phyloP scores from a whole-genome alignment of 2,888 invertebrate species.

The Rhingia campestris region DNA sequence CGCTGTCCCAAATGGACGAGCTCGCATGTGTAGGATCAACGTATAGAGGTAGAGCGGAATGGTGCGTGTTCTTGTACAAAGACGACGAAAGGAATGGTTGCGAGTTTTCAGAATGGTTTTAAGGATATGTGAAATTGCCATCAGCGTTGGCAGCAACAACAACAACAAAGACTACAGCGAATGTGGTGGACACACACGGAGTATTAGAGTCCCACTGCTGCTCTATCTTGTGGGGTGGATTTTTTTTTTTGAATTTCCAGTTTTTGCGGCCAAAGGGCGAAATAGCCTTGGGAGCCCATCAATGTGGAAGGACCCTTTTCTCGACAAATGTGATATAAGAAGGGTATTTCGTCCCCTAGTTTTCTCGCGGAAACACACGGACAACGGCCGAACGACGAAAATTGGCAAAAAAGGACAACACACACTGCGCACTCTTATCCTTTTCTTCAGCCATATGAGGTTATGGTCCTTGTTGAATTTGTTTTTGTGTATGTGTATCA shows the following conservation, averaged over 20 bases:
- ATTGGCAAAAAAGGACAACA: slow-evolving; percentile 49
- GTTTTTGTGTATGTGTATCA: slow-evolving; percentile 25
- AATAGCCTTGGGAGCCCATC: slow-evolving; percentile 57
- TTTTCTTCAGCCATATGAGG: slow-evolving; percentile 44
- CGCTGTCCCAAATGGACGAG: slow-evolving; percentile 57
- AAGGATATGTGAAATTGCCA: slow-evolving; percentile 70
- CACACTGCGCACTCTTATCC: slow-evolving; percentile 40
- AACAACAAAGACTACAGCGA: slow-evolving; percentile 17
- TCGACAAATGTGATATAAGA: slow-evolving; percentile 53
- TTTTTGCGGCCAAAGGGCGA: slow-evolving; percentile 51
- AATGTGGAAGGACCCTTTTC: slow-evolving; percentile 64
- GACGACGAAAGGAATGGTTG: slow-evolving; percentile 54
- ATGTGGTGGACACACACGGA: slow-evolving; percentile 56
- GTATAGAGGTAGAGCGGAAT: slow-evolving; percentile 21
- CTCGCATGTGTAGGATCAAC: slow-evolving; percentile 16
- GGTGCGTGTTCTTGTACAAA: slow-evolving; percentile 55
- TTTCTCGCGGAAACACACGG: slow-evolving; percentile 65
- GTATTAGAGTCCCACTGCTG: slow-evolving; percentile 22
- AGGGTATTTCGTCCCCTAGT: slow-evolving; percentile 63
- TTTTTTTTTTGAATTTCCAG: slow-evolving; percentile 46
- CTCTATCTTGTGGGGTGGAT: slow-evolving; percentile 51
- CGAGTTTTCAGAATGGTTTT: slow-evolving; percentile 58
- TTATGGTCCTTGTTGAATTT: slow-evolving; percentile 31
- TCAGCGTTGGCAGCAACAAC: slow-evolving; percentile 24
- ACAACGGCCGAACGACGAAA: slow-evolving; percentile 45